phyloP scores from a whole-genome alignment of 2,797 vertebrate species.

The Alcedo quadribrachys region DNA sequence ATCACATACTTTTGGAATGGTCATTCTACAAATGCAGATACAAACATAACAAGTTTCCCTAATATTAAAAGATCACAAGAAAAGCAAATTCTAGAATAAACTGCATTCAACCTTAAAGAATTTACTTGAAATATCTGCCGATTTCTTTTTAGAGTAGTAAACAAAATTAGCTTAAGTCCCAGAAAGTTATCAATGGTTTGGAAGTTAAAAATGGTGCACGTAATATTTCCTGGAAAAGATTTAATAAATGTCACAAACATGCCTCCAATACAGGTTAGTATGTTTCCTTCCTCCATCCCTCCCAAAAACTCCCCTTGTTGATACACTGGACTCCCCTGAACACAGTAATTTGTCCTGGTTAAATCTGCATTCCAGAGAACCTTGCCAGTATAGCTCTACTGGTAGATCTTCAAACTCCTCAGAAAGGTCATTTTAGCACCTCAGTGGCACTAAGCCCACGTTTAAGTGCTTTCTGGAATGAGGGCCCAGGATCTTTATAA shows the following conservation, averaged over 20 bases:
- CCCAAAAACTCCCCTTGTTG: background rate
- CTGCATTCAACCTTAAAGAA: background rate
- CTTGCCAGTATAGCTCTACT: background rate
- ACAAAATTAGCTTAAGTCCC: background rate
- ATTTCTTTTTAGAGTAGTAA: background rate
- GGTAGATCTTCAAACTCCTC: background rate
- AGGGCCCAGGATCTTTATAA: background rate
- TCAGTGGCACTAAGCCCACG: conserved; percentile 1
- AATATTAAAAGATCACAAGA: background rate
- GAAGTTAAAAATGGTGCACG: background rate
- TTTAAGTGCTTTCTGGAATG: conserved; percentile 40
- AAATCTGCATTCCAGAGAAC: background rate
- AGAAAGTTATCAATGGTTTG: background rate
- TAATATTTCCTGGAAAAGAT: background rate
- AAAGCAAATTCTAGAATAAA: background rate
- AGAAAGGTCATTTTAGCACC: background rate
- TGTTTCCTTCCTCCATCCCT: background rate
- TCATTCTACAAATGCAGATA: background rate
- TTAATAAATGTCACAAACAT: background rate
- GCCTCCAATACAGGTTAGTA: background rate
- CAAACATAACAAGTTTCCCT: background rate
- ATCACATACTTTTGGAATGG: background rate
- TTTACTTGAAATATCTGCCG: background rate
- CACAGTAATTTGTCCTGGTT: background rate
- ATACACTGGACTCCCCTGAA: background rate